These are phyloP conservation scores for Triplophysa rosa DNA, from an alignment of 2,113 vertebrate genomes.

Conservation along the genomic window DNA sequence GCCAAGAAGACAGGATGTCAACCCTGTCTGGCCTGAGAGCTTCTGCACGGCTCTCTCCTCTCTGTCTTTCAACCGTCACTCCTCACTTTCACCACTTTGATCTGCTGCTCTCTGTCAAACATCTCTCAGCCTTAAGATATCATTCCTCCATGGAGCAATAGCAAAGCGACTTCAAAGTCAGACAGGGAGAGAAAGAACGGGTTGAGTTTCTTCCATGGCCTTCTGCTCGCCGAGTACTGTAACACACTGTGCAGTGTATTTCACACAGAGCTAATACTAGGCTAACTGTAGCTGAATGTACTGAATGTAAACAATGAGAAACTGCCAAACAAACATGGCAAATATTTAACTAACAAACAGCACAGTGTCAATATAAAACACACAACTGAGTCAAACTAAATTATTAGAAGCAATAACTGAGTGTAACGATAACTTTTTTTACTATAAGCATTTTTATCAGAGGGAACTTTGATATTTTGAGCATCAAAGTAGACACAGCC, in stretches of 20 bases:
- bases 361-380: no score
- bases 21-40: neutral
- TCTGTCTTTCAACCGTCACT: constrained; percentile 43
- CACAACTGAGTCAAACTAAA: no score
- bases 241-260: constrained; percentile 12
- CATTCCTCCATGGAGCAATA: constrained; percentile 27
- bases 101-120: constrained; percentile 34
- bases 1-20: constrained; percentile 14
- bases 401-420: no score
- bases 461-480: no score
- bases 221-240: constrained; percentile 10
- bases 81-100: constrained; percentile 41
- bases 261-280: neutral
- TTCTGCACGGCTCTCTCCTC: neutral
- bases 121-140: constrained; percentile 33
- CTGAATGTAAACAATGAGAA: no score
- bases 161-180: constrained; percentile 28
- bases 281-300: neutral
- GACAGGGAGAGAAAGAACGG: neutral
- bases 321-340: neutral
- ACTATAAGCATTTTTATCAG: no score
- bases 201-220: constrained; percentile 15
- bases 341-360: neutral
- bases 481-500: no score
- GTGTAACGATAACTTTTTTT: no score